These are phyloP conservation scores for Scaptomyza montana DNA, from an alignment of 1,140 invertebrate species.

Conservation along the genomic window DNA sequence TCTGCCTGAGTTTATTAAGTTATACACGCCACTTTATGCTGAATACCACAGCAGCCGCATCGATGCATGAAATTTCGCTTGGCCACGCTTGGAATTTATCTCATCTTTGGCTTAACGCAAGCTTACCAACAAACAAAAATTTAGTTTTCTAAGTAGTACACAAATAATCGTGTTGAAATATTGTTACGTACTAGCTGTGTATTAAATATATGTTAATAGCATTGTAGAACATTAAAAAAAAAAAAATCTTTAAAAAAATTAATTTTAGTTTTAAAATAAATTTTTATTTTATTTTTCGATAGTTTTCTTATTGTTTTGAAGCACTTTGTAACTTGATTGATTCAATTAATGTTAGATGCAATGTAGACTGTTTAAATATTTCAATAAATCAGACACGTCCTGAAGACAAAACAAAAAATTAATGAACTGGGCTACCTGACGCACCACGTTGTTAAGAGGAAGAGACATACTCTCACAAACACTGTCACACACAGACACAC, in stretches of 20 bases:
- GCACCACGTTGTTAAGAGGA: constrained; percentile 49
- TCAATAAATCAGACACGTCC: constrained; percentile 16
- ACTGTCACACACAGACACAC: constrained; percentile 35
- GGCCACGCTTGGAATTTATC: constrained; percentile 24
- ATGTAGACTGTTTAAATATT: constrained; percentile 5
- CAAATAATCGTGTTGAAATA: constrained; percentile 12
- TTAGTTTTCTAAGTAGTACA: constrained; percentile 1
- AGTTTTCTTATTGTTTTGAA: background rate
- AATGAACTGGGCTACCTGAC: constrained; percentile 28
- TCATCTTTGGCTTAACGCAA: constrained; percentile 13
- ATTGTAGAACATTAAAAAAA: background rate
- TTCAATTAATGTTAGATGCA: constrained; percentile 16
- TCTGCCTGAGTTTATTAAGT: constrained; percentile 39
- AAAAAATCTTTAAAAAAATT: background rate
- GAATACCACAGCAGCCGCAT: constrained; percentile 35
- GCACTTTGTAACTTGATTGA: constrained; percentile 21
- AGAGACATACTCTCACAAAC: background rate
- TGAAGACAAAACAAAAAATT: background rate
- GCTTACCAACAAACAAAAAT: background rate
- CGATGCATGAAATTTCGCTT: constrained; percentile 65
- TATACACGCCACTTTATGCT: constrained; percentile 39
- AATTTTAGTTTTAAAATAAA: background rate
- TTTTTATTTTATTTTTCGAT: background rate
- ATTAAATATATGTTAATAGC: constrained; percentile 6
- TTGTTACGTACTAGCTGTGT: constrained; percentile 1